phyloP scores from a whole-genome alignment of 2,113 vertebrate genomes.

The Solenodon paradoxus region DNA sequence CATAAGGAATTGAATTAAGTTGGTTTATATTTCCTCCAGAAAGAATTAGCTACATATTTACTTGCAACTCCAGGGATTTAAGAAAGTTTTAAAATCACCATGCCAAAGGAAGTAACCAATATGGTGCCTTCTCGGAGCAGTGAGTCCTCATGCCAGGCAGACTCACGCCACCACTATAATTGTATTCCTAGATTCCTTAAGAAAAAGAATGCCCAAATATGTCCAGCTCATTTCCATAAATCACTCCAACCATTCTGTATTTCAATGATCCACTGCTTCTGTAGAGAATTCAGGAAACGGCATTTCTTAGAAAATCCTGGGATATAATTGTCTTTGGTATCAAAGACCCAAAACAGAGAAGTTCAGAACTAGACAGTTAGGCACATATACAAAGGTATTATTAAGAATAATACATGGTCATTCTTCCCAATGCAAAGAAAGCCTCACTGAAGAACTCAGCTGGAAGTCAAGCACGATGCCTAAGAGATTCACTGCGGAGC shows the following conservation, averaged over 20 bases:
- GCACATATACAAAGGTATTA: neutral
- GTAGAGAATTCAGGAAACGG: neutral
- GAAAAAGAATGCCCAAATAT: neutral
- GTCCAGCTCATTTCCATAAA: neutral
- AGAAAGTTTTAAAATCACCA: neutral
- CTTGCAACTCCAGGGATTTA: neutral
- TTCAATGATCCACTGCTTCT: neutral
- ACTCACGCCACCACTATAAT: fast-evolving
- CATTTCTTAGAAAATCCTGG: neutral
- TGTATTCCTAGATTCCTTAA: neutral
- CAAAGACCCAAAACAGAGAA: neutral
- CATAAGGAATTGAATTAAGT: neutral
- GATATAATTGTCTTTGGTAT: neutral
- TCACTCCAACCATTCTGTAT: neutral
- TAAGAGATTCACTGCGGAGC: neutral
- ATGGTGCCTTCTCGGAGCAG: neutral
- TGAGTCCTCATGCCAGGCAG: neutral
- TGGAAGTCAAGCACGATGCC: neutral
- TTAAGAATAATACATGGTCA: neutral
- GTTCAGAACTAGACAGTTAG: neutral
- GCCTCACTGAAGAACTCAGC: neutral
- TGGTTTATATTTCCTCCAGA: neutral
- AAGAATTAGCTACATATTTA: neutral
- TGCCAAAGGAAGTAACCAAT: neutral
- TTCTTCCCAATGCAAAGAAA: neutral